Evolutionary conservation across 2,888 invertebrate species (phyloP), one percentile per base, ranked within the genome.

Genomic region (Eupeodes latifasciatus): DNA sequence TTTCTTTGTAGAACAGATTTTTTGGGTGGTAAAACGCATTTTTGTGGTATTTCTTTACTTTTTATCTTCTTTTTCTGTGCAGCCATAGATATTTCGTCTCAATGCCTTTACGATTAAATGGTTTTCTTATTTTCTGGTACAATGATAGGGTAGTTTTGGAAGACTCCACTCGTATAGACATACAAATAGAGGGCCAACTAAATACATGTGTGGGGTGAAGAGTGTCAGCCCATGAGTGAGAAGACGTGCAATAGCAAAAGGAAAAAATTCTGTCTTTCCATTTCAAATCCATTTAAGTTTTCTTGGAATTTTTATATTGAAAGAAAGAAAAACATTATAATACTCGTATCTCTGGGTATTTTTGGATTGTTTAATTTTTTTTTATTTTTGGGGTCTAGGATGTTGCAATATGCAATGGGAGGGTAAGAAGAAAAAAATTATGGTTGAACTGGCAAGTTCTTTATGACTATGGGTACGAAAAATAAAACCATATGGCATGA

Each of bases 91-190:
- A 64, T 74, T 82, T 71, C 53, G 71, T 82, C 75, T 86, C 82
- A 86, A 82, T 86, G 82, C 82, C 78, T 86, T 79, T 74, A 51
- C 86, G 82, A 81, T 85, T 74, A 85, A 85, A 83, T 83, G 78
- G 66, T 53, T 71, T 71, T 69, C 67, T 69, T 27, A 27, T 78
- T 77, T 71, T 66, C 77, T 55, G 36, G 69, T 53, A 55, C 55
- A 71, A 27, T 55, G 19, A 55, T 44, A 40, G 27, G 27, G 27
- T 27, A 27, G 27, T 27, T 27, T 40, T 12, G 51, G 6, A 16
- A 64, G 34, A 14, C 59, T 27, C 27, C 27, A 27, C 27, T 27
- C 27, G 27, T 27, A 27, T 2, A 27, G 27, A 27, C 27, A 27
- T 27, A 27, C 27, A 27, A 27, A 27, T 3, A 44, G 69, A 19